Evolutionary conservation across 2,888 invertebrate genomes (phyloP).

Genomic region (Pelosia muscerda): DNA sequence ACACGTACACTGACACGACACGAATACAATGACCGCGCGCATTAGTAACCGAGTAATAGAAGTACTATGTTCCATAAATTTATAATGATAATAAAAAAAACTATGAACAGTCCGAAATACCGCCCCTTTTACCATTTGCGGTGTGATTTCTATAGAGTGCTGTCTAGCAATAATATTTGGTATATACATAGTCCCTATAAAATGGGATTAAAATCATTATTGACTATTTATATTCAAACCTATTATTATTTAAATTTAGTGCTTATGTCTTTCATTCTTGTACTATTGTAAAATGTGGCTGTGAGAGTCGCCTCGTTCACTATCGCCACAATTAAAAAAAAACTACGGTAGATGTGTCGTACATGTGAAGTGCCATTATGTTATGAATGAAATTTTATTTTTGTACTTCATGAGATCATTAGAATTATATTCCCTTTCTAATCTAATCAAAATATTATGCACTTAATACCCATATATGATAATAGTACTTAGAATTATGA

Average conservation of each 20-base stretch:
- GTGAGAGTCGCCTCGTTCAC: background rate
- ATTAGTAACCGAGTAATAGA: too few relatives aligned
- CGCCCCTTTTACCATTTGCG: background rate
- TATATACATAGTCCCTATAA: background rate
- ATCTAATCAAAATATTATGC: conserved; percentile 30
- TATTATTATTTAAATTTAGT: conserved; percentile 4
- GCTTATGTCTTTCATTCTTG: background rate
- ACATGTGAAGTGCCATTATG: conserved; percentile 59
- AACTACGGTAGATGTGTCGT: conserved; percentile 26
- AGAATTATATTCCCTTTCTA: conserved; percentile 53
- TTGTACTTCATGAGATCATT: conserved; percentile 55
- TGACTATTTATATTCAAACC: background rate
- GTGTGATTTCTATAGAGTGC: background rate
- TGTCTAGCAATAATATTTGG: conserved; percentile 7
- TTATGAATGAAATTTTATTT: conserved; percentile 65
- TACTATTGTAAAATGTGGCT: conserved; percentile 19
- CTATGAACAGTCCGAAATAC: background rate
- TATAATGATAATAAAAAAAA: background rate
- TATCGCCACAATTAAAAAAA: conserved; percentile 16
- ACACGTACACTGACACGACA: too few relatives aligned
- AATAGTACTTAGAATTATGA: conserved; percentile 38
- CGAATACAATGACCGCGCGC: too few relatives aligned
- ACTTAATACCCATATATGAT: conserved; percentile 28
- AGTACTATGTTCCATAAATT: background rate
- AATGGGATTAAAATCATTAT: background rate